Evolutionary conservation across 2,113 vertebrate species (phyloP).

Genomic region (Oceanodroma tethys): DNA sequence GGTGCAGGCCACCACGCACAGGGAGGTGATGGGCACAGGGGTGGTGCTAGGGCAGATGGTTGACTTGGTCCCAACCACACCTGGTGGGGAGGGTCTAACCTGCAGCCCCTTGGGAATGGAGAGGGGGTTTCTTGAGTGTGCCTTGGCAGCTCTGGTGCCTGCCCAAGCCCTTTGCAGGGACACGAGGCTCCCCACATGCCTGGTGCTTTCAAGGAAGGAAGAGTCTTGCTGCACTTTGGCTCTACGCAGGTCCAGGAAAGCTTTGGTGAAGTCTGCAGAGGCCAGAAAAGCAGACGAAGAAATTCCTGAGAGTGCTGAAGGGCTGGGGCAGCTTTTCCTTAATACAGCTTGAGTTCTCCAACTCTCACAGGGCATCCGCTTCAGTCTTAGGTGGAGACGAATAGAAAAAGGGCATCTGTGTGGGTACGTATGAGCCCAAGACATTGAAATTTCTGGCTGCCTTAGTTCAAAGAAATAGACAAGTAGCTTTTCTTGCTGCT

Average conservation of each 20-base stretch:
- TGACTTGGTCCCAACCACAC: not conserved
- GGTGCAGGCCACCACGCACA: accelerated
- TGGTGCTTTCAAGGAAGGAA: not conserved
- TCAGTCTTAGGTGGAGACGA: not conserved
- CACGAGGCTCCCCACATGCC: accelerated
- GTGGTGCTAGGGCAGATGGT: not conserved
- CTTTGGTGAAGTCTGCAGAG: not conserved
- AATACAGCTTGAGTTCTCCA: not conserved
- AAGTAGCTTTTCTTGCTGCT: not conserved
- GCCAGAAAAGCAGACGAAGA: not conserved
- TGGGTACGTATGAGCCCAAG: not conserved
- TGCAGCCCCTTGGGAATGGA: not conserved
- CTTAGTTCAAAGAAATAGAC: not conserved
- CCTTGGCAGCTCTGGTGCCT: not conserved
- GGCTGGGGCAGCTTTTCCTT: not conserved
- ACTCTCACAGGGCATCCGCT: not conserved
- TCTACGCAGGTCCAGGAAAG: not conserved
- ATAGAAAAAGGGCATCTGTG: not conserved
- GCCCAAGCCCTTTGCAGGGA: not conserved
- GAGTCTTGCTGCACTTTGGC: not conserved
- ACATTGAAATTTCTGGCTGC: not conserved
- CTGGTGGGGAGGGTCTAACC: not conserved
- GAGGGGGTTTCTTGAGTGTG: accelerated
- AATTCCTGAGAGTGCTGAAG: not conserved
- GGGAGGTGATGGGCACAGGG: not conserved